Base-by-base conservation (phyloP, 1,140 invertebrate genomes). In the Magallana ariakensis region DNA sequence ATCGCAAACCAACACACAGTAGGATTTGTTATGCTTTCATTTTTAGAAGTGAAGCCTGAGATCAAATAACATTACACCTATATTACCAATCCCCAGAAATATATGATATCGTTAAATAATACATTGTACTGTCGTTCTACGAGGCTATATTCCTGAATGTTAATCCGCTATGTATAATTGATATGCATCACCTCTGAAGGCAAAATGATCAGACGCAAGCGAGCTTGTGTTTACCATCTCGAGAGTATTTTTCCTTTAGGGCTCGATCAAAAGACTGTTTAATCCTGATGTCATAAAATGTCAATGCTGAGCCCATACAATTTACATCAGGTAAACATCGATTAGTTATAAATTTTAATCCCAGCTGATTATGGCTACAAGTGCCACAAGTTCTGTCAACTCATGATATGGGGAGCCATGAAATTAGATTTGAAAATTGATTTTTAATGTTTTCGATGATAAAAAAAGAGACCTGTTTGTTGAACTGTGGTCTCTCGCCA, bases 251-350 rank as follows among this genome's bases (percentile, higher is more conserved):
- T 62, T 75, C 66, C 66, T 75, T 19, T 33, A 75, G 66, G 66
- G 66, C 33, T 26, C 19, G 22, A 26, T 26, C 66, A 75, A 75
- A 19, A 46, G 66, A 9, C 66, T 22, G 66, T 33, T 75, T 75
- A 26, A 75, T 13, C 66, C 22, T 75, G 22, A 26, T 75, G 66
- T 75, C 66, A 75, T 75, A 75, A 75, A 75, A 75, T 75, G 66
- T 75, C 66, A 75, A 75, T 75, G 33, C 22, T 26, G 11, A 26
- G n/a, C 19, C 66, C 9, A 75, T 26, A 75, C 19, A 22, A 75
- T 75, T 75, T 13, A 75, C 26, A 26, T 22, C 66, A 75, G 66
- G 66, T 75, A 75, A 33, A 75, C 66, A 75, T 22, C n/a, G 22
- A 75, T 75, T 26, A 75, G 66, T 33, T 26, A 26, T n/a, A 10